A percentile compares a stretch with the other conserved stretches of the same genome.
Evolutionary conservation across 2,797 vertebrate species (phyloP).

Genomic region (Oreortyx pictus): DNA sequence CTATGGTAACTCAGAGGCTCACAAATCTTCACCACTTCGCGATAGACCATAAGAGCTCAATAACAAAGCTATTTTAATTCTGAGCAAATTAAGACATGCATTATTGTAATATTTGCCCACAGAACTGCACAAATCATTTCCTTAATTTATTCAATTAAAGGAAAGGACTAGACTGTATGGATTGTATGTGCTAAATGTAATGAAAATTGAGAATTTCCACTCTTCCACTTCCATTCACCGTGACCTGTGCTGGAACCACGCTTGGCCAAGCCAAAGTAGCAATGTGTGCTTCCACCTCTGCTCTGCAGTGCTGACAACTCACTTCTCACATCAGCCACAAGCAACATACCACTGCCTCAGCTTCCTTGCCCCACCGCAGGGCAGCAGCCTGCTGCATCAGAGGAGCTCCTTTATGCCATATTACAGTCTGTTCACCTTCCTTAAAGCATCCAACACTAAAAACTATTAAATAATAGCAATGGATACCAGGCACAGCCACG

Average conservation of each 20-base stretch:
- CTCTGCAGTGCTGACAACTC: not conserved
- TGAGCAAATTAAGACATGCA: constrained; percentile 18
- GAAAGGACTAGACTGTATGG: not conserved
- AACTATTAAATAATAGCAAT: not conserved
- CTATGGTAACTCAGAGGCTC: not conserved
- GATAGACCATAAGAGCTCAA: not conserved
- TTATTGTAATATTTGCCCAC: constrained; percentile 21
- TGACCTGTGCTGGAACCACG: not conserved
- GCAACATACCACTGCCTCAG: not conserved
- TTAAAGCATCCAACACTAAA: not conserved
- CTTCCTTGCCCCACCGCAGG: fast-evolving
- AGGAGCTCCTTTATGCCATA: not conserved
- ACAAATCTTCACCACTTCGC: not conserved
- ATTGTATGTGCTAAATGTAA: constrained; percentile 8
- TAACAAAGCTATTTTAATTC: constrained; percentile 40
- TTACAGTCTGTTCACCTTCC: not conserved
- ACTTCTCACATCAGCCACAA: not conserved
- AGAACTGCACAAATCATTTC: not conserved
- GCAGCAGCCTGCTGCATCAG: not conserved
- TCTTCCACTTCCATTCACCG: not conserved
- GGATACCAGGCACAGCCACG: not conserved
- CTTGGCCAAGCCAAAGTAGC: not conserved
- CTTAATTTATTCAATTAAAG: constrained; percentile 18
- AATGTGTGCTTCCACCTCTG: not conserved
- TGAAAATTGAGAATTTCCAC: not conserved